phyloP scores from a whole-genome alignment of 1,140 invertebrate species.

The Tetramorium simillimum region DNA sequence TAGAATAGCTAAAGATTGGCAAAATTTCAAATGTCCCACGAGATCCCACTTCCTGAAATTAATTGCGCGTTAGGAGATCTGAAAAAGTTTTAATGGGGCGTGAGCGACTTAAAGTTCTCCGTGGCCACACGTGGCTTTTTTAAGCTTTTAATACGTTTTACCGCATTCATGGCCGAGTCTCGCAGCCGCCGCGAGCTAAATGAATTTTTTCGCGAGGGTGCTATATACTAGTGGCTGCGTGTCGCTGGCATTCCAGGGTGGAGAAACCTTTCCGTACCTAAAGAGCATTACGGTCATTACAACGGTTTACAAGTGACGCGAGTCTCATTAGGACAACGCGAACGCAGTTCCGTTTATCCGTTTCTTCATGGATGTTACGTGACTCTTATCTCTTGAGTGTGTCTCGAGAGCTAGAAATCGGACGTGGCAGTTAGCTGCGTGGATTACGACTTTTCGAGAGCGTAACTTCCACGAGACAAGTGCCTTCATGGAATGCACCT shows the following conservation, averaged over 20 bases:
- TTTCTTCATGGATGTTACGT: conserved; percentile 23
- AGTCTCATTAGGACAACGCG: conserved; percentile 28
- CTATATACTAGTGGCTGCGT: background rate
- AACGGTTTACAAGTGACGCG: conserved; percentile 42
- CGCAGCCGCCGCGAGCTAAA: background rate
- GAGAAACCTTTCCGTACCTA: background rate
- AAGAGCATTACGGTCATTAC: conserved; percentile 18
- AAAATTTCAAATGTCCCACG: background rate
- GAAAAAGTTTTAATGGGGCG: background rate
- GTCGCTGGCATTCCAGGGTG: background rate
- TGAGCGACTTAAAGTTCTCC: background rate
- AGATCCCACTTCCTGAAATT: background rate
- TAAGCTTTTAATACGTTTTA: background rate
- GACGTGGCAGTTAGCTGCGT: conserved; percentile 16
- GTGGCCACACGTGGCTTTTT: background rate
- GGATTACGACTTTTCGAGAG: conserved; percentile 41
- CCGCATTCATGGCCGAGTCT: background rate
- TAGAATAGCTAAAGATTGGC: background rate
- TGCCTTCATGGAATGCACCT: conserved; percentile 29
- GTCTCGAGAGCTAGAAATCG: conserved; percentile 30
- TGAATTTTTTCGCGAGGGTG: background rate
- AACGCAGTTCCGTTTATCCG: conserved; percentile 27
- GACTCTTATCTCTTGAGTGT: conserved; percentile 16
- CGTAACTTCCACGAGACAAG: conserved; percentile 35
- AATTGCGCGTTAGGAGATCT: background rate